These are phyloP conservation scores for Allacma fusca DNA, from an alignment of 2,888 invertebrate genomes.

Conservation along the genomic window DNA sequence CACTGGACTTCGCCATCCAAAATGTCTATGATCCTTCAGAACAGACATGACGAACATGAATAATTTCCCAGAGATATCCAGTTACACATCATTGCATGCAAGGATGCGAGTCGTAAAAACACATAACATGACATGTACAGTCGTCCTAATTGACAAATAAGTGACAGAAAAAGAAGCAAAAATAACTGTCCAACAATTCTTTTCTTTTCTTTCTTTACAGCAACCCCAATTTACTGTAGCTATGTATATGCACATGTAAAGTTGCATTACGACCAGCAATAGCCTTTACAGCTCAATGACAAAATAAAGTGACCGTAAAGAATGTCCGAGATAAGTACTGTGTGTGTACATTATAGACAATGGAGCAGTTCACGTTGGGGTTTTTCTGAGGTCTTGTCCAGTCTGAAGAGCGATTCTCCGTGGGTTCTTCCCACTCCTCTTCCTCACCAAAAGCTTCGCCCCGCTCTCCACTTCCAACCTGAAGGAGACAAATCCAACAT, in stretches of 20 bases:
- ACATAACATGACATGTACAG: neutral
- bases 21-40: constrained; percentile 42
- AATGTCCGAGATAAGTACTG: neutral
- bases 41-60: neutral
- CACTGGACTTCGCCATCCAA: constrained; percentile 47
- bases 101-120: neutral
- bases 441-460: constrained; percentile 69
- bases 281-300: neutral
- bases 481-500: constrained; percentile 40
- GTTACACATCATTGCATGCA: neutral
- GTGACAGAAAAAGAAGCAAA: neutral
- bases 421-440: constrained; percentile 82
- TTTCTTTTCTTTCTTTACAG: neutral
- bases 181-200: neutral
- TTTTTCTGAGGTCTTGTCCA: constrained; percentile 63
- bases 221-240: too few species aligned
- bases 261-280: neutral
- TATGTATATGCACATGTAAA: too few species aligned
- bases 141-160: constrained; percentile 4
- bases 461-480: constrained; percentile 78
- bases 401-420: constrained; percentile 66
- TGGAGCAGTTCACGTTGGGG: constrained; percentile 56
- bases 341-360: constrained; percentile 54
- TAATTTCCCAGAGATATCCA: neutral
- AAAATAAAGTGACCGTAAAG: constrained; percentile 8